Percentiles rank a stretch among this genome's conserved stretches.
Conservation (phyloP, 2,113 vertebrate genomes). For the Corvus moneduloides region DNA sequence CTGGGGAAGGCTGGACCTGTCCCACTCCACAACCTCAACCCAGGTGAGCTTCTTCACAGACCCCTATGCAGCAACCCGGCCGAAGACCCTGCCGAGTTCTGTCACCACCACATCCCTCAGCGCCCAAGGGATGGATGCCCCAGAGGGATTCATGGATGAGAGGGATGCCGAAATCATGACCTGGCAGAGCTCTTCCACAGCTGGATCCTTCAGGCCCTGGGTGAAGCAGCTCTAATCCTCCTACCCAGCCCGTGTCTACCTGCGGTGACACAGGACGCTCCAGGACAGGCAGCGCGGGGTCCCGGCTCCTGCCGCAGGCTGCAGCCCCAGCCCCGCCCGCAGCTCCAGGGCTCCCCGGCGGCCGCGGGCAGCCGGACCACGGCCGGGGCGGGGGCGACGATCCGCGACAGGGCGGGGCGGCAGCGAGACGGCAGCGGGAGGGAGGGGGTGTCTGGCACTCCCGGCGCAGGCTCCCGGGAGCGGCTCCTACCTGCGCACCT, state of each 20-base stretch:
- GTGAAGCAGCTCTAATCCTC: not conserved
- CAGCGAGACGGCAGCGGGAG: no score
- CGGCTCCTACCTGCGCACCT: conserved; percentile 19
- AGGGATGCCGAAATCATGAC: rapidly evolving
- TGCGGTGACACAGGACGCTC: not conserved
- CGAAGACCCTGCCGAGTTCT: not conserved
- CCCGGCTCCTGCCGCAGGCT: not conserved
- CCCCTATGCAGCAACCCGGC: rapidly evolving
- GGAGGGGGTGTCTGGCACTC: not conserved
- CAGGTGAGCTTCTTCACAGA: not conserved
- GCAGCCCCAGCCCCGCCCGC: not conserved
- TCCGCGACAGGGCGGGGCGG: not conserved
- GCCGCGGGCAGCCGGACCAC: not conserved
- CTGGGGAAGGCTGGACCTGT: not conserved
- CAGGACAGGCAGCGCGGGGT: rapidly evolving
- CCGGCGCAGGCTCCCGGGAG: not conserved
- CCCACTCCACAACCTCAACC: not conserved
- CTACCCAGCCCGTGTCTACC: rapidly evolving
- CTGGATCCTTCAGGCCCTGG: not conserved
- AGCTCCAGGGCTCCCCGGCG: not conserved
- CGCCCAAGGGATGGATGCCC: not conserved
- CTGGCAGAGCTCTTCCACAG: not conserved
- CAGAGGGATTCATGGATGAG: rapidly evolving
- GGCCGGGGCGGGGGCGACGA: not conserved
- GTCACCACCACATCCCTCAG: not conserved